Base-by-base conservation (phyloP, 2,113 vertebrate genomes). In the Percina caprodes region DNA sequence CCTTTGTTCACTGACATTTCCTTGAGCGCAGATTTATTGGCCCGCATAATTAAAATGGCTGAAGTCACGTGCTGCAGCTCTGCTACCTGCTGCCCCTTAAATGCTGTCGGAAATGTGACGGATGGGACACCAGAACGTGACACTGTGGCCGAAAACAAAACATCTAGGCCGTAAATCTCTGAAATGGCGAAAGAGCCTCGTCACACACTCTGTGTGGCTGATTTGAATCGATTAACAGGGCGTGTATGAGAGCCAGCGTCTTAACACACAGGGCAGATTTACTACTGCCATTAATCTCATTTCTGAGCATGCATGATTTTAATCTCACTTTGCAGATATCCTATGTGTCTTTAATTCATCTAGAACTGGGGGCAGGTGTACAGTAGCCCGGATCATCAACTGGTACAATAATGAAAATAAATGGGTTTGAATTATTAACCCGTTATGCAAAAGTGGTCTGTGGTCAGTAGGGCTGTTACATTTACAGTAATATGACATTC, bases 21-120 rank as follows among this genome's bases (percentile, higher is more conserved):
- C 42, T 80, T 0, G 5, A 70, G 26, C 69, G 62, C 70, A 62
- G 86, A 90, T 88, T 84, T 88, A 88, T 61, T 33, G 67, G 30
- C 48, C 51, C 67, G 66, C 80, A 49, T 82, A 39, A 88, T 90
- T 85, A 78, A 90, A 88, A 75, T 33, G 49, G 82, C 76, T 8
- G 74, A 52, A 48, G 51, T 84, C 77, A 65, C 56, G 9, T 6
- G 65, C 45, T 10, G 69, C 42, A 14, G 73, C 69, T 39, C 72
- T 1, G 51, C 74, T 61, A 16, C 73, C 63, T 66, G 59, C 72
- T 2, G 75, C 33, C 30, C 51, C 24, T 39, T 88, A 70, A 86
- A 69, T 4, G 33, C 74, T 48, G 61, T 65, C 66, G 2, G 49
- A 52, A 10, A 33, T 15, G 24, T 84, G 86, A 88, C 19, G 45